Conservation (phyloP, 35 echinoderm and acorn worm species). For the Holothuria glaberrima region DNA sequence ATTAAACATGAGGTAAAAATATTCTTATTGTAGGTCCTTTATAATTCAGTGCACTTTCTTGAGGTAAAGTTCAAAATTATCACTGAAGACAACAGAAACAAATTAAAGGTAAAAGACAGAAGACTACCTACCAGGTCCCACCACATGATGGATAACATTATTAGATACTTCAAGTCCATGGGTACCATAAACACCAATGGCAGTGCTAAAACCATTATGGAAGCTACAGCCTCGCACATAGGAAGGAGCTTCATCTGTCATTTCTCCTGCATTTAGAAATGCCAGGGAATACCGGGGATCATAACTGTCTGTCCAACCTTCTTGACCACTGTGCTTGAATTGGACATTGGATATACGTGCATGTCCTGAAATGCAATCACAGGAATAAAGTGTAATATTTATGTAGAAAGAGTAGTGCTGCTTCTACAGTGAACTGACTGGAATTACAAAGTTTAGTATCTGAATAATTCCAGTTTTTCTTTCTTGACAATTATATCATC, state of each 20-base stretch:
- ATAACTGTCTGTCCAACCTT: conserved; percentile 87
- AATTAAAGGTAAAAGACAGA: too few relatives aligned
- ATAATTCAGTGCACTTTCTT: too few relatives aligned
- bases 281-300: conserved; percentile 91
- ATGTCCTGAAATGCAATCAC: conserved; percentile 52
- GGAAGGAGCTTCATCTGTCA: conserved; percentile 62
- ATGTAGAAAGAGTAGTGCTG: too few relatives aligned
- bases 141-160: conserved; percentile 85
- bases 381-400: too few relatives aligned
- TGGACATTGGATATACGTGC: conserved; percentile 85
- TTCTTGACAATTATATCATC: too few relatives aligned
- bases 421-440: too few relatives aligned
- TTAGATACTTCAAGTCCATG: conserved; percentile 56
- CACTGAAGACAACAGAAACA: too few relatives aligned
- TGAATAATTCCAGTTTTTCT: too few relatives aligned
- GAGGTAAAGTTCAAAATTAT: too few relatives aligned
- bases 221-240: conserved; percentile 78
- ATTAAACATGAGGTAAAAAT: too few relatives aligned
- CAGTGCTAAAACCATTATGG: conserved; percentile 90
- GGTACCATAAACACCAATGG: conserved; percentile 81
- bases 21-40: too few relatives aligned
- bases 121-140: conserved; percentile 72
- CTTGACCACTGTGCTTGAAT: conserved; percentile 82
- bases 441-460: too few relatives aligned
- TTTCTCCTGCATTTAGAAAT: conserved; percentile 76